These are phyloP conservation scores for Chloroclysta siterata DNA, from an alignment of 2,888 invertebrate genomes.

Conservation along the genomic window DNA sequence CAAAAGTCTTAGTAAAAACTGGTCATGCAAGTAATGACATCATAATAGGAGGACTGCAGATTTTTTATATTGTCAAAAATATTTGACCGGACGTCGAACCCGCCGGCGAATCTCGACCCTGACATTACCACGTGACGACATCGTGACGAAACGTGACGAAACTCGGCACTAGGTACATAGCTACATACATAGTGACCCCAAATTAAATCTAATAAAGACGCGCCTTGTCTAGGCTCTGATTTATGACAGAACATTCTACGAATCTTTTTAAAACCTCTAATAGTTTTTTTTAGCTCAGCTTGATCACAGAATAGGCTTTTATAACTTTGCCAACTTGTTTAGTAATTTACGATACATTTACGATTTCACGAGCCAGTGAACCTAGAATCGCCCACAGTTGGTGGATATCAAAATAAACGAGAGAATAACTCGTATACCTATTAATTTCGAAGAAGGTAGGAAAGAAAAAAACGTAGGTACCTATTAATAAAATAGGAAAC, in stretches of 20 bases:
- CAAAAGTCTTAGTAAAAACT: conserved; percentile 55
- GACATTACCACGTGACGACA: conserved; percentile 58
- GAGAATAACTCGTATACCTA: no score
- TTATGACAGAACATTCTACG: conserved; percentile 37
- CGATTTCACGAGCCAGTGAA: conserved; percentile 26
- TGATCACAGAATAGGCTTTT: conserved; percentile 11
- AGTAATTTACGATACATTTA: conserved; percentile 22
- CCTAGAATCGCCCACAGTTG: conserved; percentile 12
- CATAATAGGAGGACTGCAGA: conserved; percentile 73
- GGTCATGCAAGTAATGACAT: conserved; percentile 62
- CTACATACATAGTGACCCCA: no score
- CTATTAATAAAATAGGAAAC: no score
- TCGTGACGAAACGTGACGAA: conserved; percentile 66
- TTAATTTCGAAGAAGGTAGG: no score
- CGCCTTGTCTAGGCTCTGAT: conserved; percentile 36
- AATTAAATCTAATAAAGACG: conserved; percentile 21
- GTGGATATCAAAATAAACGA: neutral
- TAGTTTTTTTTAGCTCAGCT: conserved; percentile 13
- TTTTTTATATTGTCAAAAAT: conserved; percentile 70
- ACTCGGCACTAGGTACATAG: conserved; percentile 30
- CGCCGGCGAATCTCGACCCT: conserved; percentile 66
- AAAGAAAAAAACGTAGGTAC: no score
- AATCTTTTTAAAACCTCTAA: conserved; percentile 32
- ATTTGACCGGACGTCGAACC: conserved; percentile 76
- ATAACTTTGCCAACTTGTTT: conserved; percentile 11